Evolutionary conservation across 1,140 invertebrate species (phyloP).

Genomic region (Cardiocondyla obscurior): DNA sequence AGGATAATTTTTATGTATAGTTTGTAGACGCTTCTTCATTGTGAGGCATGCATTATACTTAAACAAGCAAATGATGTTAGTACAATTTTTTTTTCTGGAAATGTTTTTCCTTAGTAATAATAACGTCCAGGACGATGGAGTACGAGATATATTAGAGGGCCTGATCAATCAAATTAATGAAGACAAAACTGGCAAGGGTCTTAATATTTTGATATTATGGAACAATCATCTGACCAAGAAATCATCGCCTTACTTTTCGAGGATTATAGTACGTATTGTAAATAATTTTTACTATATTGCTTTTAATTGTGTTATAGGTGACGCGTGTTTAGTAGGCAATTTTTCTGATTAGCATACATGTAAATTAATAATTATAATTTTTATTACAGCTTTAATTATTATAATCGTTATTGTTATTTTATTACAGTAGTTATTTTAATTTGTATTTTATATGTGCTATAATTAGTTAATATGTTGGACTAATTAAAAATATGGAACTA

Average conservation of each 20-base stretch:
- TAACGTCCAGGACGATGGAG: conserved; percentile 89
- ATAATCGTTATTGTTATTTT: conserved; percentile 4
- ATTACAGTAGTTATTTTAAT: conserved; percentile 4
- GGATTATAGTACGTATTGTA: conserved; percentile 86
- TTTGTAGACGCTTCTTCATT: conserved; percentile 11
- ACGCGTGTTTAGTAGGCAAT: not conserved
- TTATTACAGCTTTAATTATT: not conserved
- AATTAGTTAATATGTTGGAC: not conserved
- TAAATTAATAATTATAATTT: not conserved
- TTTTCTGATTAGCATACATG: conserved; percentile 5
- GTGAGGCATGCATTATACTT: not conserved
- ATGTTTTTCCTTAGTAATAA: conserved; percentile 87
- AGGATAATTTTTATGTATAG: conserved; percentile 1
- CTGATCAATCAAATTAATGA: conserved; percentile 87
- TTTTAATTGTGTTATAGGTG: not conserved
- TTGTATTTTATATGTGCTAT: not conserved
- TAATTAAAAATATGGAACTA: not conserved
- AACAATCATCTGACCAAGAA: conserved; percentile 93
- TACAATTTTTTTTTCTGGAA: not conserved
- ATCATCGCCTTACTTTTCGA: conserved; percentile 87
- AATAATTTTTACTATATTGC: not conserved
- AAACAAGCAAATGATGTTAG: conserved; percentile 19
- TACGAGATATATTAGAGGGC: conserved; percentile 89
- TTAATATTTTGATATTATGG: conserved; percentile 93
- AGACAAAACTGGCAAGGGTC: conserved; percentile 83